Evolutionary conservation across 2,113 vertebrate genomes (phyloP).

Genomic region (Tenrec ecaudatus): DNA sequence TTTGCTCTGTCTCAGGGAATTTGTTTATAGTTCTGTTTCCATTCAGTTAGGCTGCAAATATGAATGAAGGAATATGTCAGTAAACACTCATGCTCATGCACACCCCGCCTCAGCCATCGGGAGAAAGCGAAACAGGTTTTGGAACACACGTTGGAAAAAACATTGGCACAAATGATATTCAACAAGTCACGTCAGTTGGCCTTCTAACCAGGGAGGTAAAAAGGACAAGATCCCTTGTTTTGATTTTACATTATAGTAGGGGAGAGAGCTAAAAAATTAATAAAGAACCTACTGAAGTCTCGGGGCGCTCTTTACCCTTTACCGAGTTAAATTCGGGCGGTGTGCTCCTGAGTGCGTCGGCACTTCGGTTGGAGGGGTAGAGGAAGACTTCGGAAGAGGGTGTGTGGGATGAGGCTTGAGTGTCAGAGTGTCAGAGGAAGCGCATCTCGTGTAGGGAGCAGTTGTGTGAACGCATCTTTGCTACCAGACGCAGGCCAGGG

Average conservation of each 20-base stretch:
- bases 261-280: neutral
- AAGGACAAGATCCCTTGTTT: neutral
- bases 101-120: too few species aligned
- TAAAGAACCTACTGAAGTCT: neutral
- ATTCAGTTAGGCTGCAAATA: constrained; percentile 8
- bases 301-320: neutral
- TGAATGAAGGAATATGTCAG: neutral
- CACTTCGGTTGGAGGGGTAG: neutral
- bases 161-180: neutral
- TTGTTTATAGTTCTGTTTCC: neutral
- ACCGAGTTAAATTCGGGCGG: too few species aligned
- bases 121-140: too few species aligned
- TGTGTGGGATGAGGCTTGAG: neutral
- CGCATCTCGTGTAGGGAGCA: neutral
- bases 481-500: neutral
- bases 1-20: neutral
- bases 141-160: neutral
- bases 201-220: neutral
- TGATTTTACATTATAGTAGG: neutral
- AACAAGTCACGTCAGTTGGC: neutral
- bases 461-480: neutral
- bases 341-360: too few species aligned
- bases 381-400: neutral
- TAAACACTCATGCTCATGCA: too few species aligned
- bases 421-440: neutral